Evolutionary conservation across 2,888 invertebrate species (phyloP).

Genomic region (Microplitis manilae): DNA sequence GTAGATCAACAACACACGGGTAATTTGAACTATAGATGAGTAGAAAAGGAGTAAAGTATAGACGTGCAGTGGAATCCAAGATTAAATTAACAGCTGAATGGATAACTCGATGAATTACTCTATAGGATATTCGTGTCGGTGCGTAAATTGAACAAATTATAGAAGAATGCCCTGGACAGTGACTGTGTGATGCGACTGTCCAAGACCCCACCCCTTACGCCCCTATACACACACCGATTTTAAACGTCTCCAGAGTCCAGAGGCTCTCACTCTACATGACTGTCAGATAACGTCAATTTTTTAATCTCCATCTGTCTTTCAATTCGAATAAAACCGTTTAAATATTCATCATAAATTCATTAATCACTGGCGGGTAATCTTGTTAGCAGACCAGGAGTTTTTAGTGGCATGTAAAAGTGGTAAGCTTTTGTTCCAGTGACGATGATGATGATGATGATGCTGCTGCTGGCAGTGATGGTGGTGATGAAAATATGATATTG

Average conservation of each 20-base stretch:
- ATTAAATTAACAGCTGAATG: slow-evolving; percentile 68
- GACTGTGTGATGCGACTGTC: slow-evolving; percentile 40
- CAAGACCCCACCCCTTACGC: slow-evolving; percentile 13
- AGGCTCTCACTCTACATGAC: slow-evolving; percentile 20
- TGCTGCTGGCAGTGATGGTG: neutral
- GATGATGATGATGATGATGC: neutral
- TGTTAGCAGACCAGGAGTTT: neutral
- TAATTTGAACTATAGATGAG: neutral
- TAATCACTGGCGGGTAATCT: neutral
- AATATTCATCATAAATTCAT: slow-evolving; percentile 11
- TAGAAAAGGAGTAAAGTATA: slow-evolving; percentile 4
- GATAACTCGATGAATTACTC: slow-evolving; percentile 65
- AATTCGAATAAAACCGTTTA: neutral
- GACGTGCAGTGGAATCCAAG: slow-evolving; percentile 52
- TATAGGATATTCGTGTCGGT: slow-evolving; percentile 61
- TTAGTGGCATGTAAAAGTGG: neutral
- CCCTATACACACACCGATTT: slow-evolving; percentile 33
- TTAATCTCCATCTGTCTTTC: neutral
- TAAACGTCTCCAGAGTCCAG: slow-evolving; percentile 31
- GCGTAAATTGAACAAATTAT: slow-evolving; percentile 70
- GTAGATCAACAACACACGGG: neutral
- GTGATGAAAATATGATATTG: neutral
- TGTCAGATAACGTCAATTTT: neutral
- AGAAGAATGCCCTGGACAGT: slow-evolving; percentile 64
- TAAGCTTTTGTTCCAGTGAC: neutral